phyloP scores from a whole-genome alignment of 2,113 vertebrate genomes.

The Triplophysa dalaica region DNA sequence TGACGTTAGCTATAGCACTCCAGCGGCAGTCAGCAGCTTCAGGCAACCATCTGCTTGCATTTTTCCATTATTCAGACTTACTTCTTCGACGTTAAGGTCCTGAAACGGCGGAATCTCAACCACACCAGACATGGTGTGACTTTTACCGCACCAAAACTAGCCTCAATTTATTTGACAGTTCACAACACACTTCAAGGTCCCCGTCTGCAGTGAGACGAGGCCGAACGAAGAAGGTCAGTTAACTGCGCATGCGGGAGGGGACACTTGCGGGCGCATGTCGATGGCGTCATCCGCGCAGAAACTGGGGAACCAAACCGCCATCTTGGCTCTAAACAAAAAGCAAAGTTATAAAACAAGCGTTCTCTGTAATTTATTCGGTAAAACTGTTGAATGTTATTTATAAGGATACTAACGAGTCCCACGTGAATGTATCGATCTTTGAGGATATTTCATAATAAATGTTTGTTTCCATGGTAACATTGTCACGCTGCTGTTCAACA shows the following conservation, averaged over 20 bases:
- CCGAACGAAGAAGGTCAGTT: constrained; percentile 72
- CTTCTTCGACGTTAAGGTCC: constrained; percentile 88
- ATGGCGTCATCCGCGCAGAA: constrained; percentile 54
- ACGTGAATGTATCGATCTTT: no score
- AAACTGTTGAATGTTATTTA: background rate
- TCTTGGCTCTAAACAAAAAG: background rate
- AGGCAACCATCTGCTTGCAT: background rate
- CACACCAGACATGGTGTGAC: constrained; percentile 75
- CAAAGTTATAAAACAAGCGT: background rate
- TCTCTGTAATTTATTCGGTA: background rate
- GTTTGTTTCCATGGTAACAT: constrained; percentile 61
- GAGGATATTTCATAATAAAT: no score
- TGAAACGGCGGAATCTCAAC: constrained; percentile 78
- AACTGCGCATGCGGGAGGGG: constrained; percentile 50
- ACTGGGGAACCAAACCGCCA: background rate
- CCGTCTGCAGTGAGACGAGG: constrained; percentile 57
- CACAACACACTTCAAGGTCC: constrained; percentile 64
- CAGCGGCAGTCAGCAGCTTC: background rate
- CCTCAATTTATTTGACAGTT: constrained; percentile 16
- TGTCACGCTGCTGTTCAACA: constrained; percentile 41
- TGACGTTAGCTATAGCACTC: background rate
- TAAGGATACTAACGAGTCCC: no score
- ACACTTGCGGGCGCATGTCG: constrained; percentile 42
- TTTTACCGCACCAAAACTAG: constrained; percentile 21
- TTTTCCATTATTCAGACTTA: constrained; percentile 63